Evolutionary conservation across 2,113 vertebrate genomes (phyloP).

Genomic region (Lipophrys pholis): DNA sequence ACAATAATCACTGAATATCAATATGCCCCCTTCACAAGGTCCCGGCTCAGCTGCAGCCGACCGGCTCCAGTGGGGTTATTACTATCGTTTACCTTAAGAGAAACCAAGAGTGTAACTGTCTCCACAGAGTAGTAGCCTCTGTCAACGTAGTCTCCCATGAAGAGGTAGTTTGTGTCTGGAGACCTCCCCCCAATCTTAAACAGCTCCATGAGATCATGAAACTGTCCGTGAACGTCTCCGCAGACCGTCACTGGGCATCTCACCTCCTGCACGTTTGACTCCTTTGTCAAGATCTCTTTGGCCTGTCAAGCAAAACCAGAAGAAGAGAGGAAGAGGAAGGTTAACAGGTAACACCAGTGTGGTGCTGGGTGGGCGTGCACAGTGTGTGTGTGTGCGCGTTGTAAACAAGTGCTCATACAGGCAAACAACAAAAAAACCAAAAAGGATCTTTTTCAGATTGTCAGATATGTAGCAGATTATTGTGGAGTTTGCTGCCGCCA

Average conservation of each 20-base stretch:
- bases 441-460: too few species aligned
- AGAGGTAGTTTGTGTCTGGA: conserved; percentile 98
- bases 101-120: conserved; percentile 96
- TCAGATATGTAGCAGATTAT: background rate
- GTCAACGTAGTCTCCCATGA: conserved; percentile 87
- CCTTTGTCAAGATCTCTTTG: conserved; percentile 98
- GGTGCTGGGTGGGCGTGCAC: background rate
- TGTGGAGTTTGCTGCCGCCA: background rate
- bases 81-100: conserved; percentile 92
- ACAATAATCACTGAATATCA: background rate
- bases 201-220: conserved; percentile 85
- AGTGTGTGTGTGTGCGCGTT: background rate
- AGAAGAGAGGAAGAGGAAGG: conserved; percentile 11
- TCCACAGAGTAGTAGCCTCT: conserved; percentile 92
- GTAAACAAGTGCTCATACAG: background rate
- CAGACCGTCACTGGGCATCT: conserved; percentile 96
- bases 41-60: too few species aligned
- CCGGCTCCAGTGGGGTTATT: background rate
- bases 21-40: background rate
- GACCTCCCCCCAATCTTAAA: conserved; percentile 92
- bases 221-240: conserved; percentile 85
- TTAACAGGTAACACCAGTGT: background rate
- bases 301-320: conserved; percentile 80
- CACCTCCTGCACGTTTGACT: conserved; percentile 98
- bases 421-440: background rate